Percentiles rank a stretch among this genome's conserved stretches.
Evolutionary conservation across 2,113 vertebrate species (phyloP).

Genomic region (Nansenia antarctica): DNA sequence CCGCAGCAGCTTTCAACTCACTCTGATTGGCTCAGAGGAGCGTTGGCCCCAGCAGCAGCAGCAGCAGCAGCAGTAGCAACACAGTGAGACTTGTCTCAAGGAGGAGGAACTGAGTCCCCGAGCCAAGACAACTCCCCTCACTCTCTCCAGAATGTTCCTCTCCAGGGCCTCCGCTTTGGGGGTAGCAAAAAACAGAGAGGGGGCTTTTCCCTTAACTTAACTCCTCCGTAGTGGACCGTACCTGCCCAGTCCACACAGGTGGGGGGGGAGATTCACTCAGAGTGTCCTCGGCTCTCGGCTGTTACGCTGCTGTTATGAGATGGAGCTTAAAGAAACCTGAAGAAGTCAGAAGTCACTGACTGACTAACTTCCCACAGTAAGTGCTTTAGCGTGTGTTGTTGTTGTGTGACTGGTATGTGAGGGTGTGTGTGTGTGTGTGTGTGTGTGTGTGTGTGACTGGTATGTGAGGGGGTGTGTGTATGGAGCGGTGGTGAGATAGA

Average conservation of each 20-base stretch:
- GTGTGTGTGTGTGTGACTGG: too few relatives aligned
- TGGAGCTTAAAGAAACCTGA: too few relatives aligned
- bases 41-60: not conserved
- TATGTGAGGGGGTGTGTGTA: too few relatives aligned
- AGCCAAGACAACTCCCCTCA: conserved; percentile 37
- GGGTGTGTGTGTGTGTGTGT: too few relatives aligned
- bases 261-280: not conserved
- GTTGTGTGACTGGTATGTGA: too few relatives aligned
- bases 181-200: not conserved
- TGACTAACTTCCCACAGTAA: not conserved
- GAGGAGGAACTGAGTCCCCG: conserved; percentile 2
- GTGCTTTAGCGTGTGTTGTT: conserved; percentile 7
- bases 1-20: not conserved
- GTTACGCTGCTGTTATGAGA: too few relatives aligned
- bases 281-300: too few relatives aligned
- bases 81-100: not conserved
- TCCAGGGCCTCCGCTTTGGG: conserved; percentile 26
- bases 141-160: conserved; percentile 26
- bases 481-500: too few relatives aligned
- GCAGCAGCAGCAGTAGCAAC: not conserved
- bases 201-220: conserved; percentile 50
- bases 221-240: conserved; percentile 29
- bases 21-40: not conserved
- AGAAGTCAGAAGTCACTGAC: not conserved
- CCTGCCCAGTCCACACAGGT: conserved; percentile 47